Conservation (phyloP, 2,888 invertebrate species). For the Syrphus vitripennis region DNA sequence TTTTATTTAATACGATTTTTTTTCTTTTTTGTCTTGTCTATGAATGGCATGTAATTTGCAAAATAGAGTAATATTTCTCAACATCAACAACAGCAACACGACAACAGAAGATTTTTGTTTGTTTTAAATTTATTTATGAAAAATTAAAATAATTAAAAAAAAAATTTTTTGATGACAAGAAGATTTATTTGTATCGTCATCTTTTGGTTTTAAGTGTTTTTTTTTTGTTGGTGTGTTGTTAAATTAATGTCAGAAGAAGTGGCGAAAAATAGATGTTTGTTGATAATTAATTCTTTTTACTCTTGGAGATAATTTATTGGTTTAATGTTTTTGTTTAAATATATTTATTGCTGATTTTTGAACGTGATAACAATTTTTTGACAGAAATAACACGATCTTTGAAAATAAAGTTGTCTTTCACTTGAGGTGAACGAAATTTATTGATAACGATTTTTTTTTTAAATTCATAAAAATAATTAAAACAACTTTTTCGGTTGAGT, state of each 20-base stretch:
- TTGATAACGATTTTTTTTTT: not conserved
- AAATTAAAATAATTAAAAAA: not conserved
- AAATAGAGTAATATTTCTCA: slow-evolving; percentile 3
- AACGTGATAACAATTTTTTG: not conserved
- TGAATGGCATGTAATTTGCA: slow-evolving; percentile 2
- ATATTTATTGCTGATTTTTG: not conserved
- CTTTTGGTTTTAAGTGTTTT: not conserved
- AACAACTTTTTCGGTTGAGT: too few species aligned
- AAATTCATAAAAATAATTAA: too few species aligned
- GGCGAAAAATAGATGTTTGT: not conserved
- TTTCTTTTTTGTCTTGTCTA: not conserved
- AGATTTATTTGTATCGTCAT: not conserved
- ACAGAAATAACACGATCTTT: not conserved
- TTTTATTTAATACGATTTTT: not conserved
- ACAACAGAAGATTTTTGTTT: not conserved
- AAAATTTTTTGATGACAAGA: not conserved
- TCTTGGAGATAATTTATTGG: not conserved
- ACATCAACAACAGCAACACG: not conserved
- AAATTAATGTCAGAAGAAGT: not conserved
- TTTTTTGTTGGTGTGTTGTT: not conserved
- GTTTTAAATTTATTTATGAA: not conserved
- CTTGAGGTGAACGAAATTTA: not conserved
- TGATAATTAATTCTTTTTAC: not conserved
- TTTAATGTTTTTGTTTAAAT: not conserved
- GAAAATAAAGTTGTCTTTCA: not conserved